Conservation (phyloP, 2,113 vertebrate genomes). For the Chloebia gouldiae region DNA sequence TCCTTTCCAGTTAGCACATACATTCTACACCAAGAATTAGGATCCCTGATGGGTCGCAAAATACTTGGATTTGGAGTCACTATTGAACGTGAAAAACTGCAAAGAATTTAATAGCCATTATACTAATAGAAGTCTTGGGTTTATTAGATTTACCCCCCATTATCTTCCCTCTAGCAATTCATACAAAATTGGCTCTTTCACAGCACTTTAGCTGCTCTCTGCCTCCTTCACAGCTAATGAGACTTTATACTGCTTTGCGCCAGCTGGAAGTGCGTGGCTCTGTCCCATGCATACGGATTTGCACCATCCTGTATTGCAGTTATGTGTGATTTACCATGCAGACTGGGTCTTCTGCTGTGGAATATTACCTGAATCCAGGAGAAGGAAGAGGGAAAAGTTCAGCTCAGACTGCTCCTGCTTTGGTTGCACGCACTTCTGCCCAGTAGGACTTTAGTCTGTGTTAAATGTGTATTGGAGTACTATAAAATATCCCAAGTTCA, state of each 20-base stretch:
- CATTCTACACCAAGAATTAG: neutral
- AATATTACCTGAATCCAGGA: neutral
- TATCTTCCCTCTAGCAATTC: neutral
- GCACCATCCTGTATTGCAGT: neutral
- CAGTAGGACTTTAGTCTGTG: neutral
- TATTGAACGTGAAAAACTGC: neutral
- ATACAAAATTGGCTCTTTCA: neutral
- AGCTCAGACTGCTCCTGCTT: neutral
- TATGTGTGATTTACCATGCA: neutral
- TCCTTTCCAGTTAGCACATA: neutral
- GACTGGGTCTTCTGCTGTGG: neutral
- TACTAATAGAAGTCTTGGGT: neutral
- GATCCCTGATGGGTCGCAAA: neutral
- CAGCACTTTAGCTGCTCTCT: neutral
- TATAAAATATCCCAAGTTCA: neutral
- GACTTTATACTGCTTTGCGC: neutral
- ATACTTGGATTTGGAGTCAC: neutral
- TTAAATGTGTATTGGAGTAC: neutral
- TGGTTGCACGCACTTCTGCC: neutral
- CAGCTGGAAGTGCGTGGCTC: neutral
- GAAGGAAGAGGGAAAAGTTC: neutral
- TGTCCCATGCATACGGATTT: neutral
- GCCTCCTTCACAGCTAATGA: neutral
- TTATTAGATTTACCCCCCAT: slow-evolving; percentile 14
- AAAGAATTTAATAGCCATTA: neutral